These are phyloP conservation scores for Panagrolaimus sp. DNA, from an alignment of 1,140 invertebrate genomes.

Conservation along the genomic window DNA sequence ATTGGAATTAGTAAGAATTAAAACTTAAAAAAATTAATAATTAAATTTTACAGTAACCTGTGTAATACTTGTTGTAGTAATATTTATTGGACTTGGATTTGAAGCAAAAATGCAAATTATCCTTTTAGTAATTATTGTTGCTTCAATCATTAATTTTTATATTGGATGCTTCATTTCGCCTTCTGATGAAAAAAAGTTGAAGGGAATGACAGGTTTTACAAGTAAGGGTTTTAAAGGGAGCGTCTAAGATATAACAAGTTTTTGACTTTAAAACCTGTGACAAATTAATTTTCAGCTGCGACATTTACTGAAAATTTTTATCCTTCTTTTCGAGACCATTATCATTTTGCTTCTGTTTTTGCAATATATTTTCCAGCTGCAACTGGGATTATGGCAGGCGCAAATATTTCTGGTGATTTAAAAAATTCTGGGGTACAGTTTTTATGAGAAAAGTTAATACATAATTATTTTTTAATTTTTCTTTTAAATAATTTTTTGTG, in stretches of 20 bases:
- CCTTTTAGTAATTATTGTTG: slow-evolving; percentile 76
- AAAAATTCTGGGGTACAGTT: slow-evolving; percentile 66
- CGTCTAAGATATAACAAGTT: too few relatives aligned
- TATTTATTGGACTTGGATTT: slow-evolving; percentile 42
- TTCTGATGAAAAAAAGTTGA: slow-evolving; percentile 68
- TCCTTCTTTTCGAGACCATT: slow-evolving; percentile 67
- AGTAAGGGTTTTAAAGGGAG: background rate
- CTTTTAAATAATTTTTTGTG: too few relatives aligned
- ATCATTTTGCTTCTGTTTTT: slow-evolving; percentile 83
- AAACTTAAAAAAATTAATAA: too few relatives aligned
- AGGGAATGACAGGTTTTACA: slow-evolving; percentile 74
- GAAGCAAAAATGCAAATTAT: slow-evolving; percentile 68
- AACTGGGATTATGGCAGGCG: slow-evolving; percentile 83
- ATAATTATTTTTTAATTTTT: too few relatives aligned
- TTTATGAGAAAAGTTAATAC: background rate
- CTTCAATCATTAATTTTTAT: slow-evolving; percentile 82
- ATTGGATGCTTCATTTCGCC: slow-evolving; percentile 80
- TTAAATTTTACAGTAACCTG: slow-evolving; percentile 17
- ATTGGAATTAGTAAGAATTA: slow-evolving; percentile 60
- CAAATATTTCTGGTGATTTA: slow-evolving; percentile 87
- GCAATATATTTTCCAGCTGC: slow-evolving; percentile 92
- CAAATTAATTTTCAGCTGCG: slow-evolving; percentile 36
- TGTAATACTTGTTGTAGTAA: slow-evolving; percentile 33
- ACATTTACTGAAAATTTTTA: slow-evolving; percentile 70
- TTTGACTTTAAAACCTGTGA: background rate